Conservation (phyloP, 2,113 vertebrate genomes). For the Tychaedon coryphoeus region DNA sequence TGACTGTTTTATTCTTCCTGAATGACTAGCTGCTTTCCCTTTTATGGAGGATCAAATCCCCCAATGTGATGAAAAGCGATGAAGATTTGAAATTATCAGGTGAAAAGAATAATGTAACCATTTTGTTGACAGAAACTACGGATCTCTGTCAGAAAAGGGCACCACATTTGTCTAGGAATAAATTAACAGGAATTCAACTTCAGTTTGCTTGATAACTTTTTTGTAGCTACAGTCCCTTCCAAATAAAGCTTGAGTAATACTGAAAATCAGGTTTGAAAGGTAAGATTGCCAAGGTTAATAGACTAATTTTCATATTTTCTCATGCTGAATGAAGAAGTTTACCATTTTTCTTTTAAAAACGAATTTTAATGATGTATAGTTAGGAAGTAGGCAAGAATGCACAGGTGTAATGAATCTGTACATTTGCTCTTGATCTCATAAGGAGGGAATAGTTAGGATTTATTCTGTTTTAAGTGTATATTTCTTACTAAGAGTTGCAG, state of each 20-base stretch:
- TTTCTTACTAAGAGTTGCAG: neutral
- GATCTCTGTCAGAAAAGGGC: neutral
- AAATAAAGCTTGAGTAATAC: neutral
- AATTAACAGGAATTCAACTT: neutral
- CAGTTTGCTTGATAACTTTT: neutral
- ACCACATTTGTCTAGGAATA: neutral
- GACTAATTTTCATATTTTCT: neutral
- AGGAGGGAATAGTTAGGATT: neutral
- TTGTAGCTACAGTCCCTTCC: neutral
- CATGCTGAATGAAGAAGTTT: neutral
- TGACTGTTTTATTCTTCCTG: neutral
- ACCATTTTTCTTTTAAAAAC: neutral
- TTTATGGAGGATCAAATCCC: neutral
- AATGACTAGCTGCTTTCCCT: neutral
- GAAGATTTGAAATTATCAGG: neutral
- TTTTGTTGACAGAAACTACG: neutral
- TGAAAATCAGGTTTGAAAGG: neutral
- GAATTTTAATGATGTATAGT: neutral
- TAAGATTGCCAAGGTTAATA: neutral
- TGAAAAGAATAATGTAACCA: rapidly evolving
- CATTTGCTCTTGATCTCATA: neutral
- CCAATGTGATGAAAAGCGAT: neutral
- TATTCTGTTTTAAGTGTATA: neutral
- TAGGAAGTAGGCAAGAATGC: neutral
- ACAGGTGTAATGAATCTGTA: neutral